These are phyloP conservation scores for Philypnodon macrostomus DNA, from an alignment of 2,797 vertebrate species.

Conservation along the genomic window DNA sequence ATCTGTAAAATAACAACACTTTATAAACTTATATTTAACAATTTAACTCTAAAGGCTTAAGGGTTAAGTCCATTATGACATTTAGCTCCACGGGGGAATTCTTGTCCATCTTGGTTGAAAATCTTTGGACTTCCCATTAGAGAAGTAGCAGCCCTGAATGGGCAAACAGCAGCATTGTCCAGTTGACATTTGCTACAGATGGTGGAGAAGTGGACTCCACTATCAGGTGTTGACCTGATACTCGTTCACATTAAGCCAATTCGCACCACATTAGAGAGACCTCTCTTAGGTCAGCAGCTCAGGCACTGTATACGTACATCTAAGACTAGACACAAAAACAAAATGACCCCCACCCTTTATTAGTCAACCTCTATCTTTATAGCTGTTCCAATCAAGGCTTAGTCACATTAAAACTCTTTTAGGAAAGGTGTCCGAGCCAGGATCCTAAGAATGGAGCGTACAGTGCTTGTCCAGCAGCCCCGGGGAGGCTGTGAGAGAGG, in stretches of 20 bases:
- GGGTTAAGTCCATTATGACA: slow-evolving; percentile 13
- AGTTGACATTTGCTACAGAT: slow-evolving; percentile 65
- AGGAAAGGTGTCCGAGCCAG: slow-evolving; percentile 56
- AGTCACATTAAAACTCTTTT: slow-evolving; percentile 35
- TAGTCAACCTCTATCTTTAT: slow-evolving; percentile 41
- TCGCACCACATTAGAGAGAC: slow-evolving; percentile 37
- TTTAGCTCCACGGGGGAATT: too few relatives aligned
- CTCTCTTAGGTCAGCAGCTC: slow-evolving; percentile 32
- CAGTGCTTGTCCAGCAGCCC: slow-evolving; percentile 65
- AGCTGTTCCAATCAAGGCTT: slow-evolving; percentile 45
- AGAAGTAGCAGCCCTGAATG: slow-evolving; percentile 45
- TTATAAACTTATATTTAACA: too few relatives aligned
- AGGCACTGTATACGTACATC: slow-evolving; percentile 30
- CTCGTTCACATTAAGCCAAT: slow-evolving; percentile 54
- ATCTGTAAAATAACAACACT: neutral
- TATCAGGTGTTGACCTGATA: slow-evolving; percentile 64
- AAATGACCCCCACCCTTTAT: slow-evolving; percentile 30
- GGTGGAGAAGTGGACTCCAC: slow-evolving; percentile 29
- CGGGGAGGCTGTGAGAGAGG: slow-evolving; percentile 61
- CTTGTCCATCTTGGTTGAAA: slow-evolving; percentile 31
- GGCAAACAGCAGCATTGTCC: slow-evolving; percentile 62
- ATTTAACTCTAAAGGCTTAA: too few relatives aligned
- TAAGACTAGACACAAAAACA: slow-evolving; percentile 39
- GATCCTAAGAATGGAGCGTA: slow-evolving; percentile 67
- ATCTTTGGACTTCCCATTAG: slow-evolving; percentile 52